phyloP scores from a whole-genome alignment of 1,140 invertebrate genomes.

The Drosophila santomea region DNA sequence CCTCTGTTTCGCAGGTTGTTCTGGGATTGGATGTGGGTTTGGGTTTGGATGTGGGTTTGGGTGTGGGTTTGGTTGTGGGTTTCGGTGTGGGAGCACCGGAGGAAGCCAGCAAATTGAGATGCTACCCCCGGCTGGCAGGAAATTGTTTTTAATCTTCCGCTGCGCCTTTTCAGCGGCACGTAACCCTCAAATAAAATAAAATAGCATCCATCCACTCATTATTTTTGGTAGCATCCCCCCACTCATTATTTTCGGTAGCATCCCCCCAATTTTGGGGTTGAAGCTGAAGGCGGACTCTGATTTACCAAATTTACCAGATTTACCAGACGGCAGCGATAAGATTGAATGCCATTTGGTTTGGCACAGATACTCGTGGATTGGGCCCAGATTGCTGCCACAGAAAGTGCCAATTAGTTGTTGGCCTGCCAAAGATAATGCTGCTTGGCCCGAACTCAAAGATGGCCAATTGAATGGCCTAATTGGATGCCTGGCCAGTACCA shows the following conservation, averaged over 20 bases:
- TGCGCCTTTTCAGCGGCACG: slow-evolving; percentile 65
- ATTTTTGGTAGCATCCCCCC: not conserved
- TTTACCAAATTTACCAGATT: slow-evolving; percentile 1
- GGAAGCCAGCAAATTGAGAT: slow-evolving; percentile 81
- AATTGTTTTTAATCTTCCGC: slow-evolving; percentile 79
- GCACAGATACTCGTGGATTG: not conserved
- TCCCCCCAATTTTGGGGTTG: not conserved
- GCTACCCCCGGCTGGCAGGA: slow-evolving; percentile 44
- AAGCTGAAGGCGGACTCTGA: not conserved
- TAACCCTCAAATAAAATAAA: slow-evolving; percentile 31
- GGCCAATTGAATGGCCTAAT: not conserved
- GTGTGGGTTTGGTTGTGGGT: not conserved
- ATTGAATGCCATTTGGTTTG: not conserved
- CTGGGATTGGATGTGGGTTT: not conserved
- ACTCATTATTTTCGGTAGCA: not conserved
- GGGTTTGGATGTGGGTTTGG: not conserved
- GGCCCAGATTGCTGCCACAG: too few relatives aligned
- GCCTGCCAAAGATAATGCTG: not conserved
- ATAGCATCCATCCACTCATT: slow-evolving; percentile 5
- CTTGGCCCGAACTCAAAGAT: not conserved
- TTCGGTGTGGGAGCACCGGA: slow-evolving; percentile 18
- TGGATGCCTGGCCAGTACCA: not conserved
- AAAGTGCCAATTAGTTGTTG: slow-evolving; percentile 18
- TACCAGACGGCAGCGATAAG: slow-evolving; percentile 1
- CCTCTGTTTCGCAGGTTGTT: slow-evolving; percentile 1